phyloP scores from a whole-genome alignment of 2,888 invertebrate species.

The Xestia sexstrigata region DNA sequence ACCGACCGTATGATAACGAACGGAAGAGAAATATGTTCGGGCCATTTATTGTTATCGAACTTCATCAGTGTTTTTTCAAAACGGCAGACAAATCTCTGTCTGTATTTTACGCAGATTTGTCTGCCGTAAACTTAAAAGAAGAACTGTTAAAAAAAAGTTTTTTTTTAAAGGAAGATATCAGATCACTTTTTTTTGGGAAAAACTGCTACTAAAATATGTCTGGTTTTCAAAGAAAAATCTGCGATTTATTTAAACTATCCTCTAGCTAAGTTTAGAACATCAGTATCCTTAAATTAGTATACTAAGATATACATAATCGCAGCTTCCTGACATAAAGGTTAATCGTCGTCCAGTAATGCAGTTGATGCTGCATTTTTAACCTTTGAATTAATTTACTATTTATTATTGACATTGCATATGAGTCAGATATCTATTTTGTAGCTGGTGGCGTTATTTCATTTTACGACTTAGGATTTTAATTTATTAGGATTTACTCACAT shows the following conservation, averaged over 20 bases:
- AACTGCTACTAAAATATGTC: too few species aligned
- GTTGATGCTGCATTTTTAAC: conserved; percentile 31
- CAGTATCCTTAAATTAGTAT: conserved; percentile 7
- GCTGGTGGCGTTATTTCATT: neutral
- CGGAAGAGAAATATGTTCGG: neutral
- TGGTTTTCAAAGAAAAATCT: neutral
- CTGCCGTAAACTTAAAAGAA: neutral
- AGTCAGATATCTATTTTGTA: conserved; percentile 21
- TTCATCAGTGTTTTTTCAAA: neutral
- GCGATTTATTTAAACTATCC: neutral
- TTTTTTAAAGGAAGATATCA: neutral
- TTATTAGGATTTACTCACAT: too few species aligned
- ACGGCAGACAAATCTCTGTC: neutral
- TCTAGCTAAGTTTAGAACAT: neutral
- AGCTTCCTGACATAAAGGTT: conserved; percentile 56
- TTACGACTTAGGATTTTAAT: too few species aligned
- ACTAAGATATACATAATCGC: neutral
- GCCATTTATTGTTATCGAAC: neutral
- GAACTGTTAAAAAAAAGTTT: neutral
- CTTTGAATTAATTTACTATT: conserved; percentile 47
- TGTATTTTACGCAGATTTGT: too few species aligned
- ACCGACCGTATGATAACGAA: neutral
- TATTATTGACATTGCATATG: conserved; percentile 32
- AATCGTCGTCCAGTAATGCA: conserved; percentile 23
- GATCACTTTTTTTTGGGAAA: neutral